Base-by-base conservation (phyloP, 2,113 vertebrate genomes). In the Lontra canadensis region DNA sequence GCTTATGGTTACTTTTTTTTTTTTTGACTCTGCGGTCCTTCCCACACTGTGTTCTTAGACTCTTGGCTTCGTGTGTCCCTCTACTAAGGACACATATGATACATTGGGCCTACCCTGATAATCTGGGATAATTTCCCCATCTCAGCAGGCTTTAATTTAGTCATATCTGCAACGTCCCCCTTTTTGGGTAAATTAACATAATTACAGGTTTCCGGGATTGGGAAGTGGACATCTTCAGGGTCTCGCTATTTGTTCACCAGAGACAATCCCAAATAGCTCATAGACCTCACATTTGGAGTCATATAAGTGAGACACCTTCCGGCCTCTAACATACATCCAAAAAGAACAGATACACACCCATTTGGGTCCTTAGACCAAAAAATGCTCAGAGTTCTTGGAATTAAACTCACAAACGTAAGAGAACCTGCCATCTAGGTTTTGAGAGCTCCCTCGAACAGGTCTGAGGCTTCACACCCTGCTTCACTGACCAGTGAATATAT, bases 291-390 rank as follows among this genome's bases (percentile, higher is more conserved):
- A 63, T 52, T 52, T 44, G 73, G 65, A 93, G 81, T 65, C 67
- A 90, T 26, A 14, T 5, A 85, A 52, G 80, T 49, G 21, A 95
- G 59, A 94, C 13, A 49, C 9, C 39, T 84, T 80, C 78, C 18
- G 74, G n/a, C 36, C 29, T 42, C n/a, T 94, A 63, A 80, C 44
- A 91, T 18, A 49, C 57, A 88, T 67, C 82, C 61, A 25, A 73
- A 94, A 88, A 92, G 88, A 95, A 90, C 63, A 91, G 7, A 95
- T 57, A 80, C 34, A 78, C 42, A 88, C 42, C 82, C 49, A 49
- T 78, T 90, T 79, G 74, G 34, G 85, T 81, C 86, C 36, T 93
- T 1, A 69, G 31, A 90, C n/a, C 63, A 63, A 85, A 90, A 67
- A 87, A 55, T 57, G 26, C 61, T 90, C 95, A 74, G 63, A 88